Conservation (phyloP, 2,113 vertebrate genomes). For the Sula dactylatra region DNA sequence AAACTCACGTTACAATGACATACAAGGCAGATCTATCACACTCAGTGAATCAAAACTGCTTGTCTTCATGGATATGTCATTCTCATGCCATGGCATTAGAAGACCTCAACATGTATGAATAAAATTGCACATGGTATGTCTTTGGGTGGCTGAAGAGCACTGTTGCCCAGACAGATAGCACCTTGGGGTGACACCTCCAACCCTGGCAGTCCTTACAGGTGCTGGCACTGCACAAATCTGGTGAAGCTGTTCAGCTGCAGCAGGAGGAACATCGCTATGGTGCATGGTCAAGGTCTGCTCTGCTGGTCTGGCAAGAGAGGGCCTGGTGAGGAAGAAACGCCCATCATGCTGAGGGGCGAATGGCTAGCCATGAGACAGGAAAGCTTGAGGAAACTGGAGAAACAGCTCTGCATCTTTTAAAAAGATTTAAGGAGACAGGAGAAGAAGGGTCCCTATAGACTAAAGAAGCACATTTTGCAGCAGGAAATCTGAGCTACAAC, state of each 20-base stretch:
- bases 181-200: neutral
- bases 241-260: fast-evolving
- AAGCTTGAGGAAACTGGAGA: neutral
- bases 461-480: neutral
- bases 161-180: neutral
- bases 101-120: fast-evolving
- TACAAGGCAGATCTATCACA: neutral
- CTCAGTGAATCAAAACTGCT: neutral
- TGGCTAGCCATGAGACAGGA: neutral
- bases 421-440: neutral
- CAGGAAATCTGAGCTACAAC: neutral
- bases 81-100: neutral
- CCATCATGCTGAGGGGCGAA: neutral
- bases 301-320: neutral
- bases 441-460: neutral
- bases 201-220: neutral
- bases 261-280: neutral
- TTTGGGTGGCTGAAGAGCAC: neutral
- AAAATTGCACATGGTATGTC: neutral
- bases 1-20: neutral
- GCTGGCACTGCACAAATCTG: neutral
- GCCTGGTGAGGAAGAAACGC: neutral
- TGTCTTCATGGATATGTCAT: neutral
- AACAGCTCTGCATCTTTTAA: neutral
- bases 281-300: neutral